Evolutionary conservation across 2,888 invertebrate species (phyloP).

Genomic region (Hanleya hanleyi): DNA sequence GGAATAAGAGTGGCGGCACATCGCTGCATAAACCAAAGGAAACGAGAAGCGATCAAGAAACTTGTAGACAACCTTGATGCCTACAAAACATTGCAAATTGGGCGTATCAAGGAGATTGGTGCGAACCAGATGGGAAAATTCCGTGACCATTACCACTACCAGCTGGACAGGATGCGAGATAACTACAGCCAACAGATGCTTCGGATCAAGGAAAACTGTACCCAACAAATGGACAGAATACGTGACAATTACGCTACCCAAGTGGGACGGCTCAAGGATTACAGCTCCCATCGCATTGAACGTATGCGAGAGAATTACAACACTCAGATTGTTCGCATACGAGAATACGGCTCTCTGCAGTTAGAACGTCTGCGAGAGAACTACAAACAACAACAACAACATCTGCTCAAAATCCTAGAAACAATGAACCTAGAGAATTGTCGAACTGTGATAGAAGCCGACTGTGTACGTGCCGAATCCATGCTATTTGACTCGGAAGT

Average conservation of each 20-base stretch:
- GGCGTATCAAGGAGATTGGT: constrained; percentile 65
- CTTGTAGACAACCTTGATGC: constrained; percentile 74
- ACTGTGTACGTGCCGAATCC: constrained; percentile 86
- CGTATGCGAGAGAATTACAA: constrained; percentile 97
- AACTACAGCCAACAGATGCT: constrained; percentile 93
- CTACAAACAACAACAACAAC: constrained; percentile 96
- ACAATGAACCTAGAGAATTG: constrained; percentile 96
- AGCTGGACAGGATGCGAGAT: constrained; percentile 85
- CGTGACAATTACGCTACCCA: constrained; percentile 92
- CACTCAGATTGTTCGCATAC: constrained; percentile 93
- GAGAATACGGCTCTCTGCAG: constrained; percentile 96
- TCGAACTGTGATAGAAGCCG: constrained; percentile 72
- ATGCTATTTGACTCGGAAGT: constrained; percentile 66
- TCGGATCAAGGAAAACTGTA: constrained; percentile 92
- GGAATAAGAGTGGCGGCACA: constrained; percentile 75
- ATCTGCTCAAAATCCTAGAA: constrained; percentile 93
- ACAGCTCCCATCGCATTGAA: constrained; percentile 92
- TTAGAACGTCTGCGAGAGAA: constrained; percentile 91
- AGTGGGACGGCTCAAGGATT: constrained; percentile 91
- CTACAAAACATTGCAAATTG: constrained; percentile 65
- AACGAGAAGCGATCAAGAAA: constrained; percentile 54
- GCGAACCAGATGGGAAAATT: constrained; percentile 62
- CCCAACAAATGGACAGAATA: constrained; percentile 95
- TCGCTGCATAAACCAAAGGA: constrained; percentile 71
- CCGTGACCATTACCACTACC: constrained; percentile 62